A percentile compares a stretch with the other conserved stretches of the same genome.
Conservation (phyloP, 2,888 invertebrate species). For the Synanthedon vespiformis region DNA sequence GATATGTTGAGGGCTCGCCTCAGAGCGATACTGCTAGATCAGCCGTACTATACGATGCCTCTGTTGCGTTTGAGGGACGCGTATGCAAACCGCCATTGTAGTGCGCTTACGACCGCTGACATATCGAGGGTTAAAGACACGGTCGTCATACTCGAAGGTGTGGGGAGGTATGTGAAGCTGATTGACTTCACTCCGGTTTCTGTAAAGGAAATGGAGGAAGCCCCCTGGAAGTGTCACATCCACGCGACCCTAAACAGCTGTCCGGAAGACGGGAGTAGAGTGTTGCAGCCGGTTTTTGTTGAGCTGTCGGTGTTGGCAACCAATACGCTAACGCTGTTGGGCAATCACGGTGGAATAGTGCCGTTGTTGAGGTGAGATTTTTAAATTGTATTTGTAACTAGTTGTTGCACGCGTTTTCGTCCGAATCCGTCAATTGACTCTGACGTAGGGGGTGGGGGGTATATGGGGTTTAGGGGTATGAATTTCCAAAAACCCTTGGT, state of each 20-base stretch:
- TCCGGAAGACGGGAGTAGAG: constrained; percentile 56
- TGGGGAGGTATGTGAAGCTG: constrained; percentile 54
- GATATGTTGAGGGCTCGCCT: constrained; percentile 77
- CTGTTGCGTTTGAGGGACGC: constrained; percentile 85
- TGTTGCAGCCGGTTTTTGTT: constrained; percentile 76
- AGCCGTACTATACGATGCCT: constrained; percentile 80
- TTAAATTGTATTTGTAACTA: too few species aligned
- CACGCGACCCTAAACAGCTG: constrained; percentile 44
- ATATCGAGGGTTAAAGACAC: constrained; percentile 82
- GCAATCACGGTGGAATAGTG: constrained; percentile 80
- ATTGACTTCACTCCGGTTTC: constrained; percentile 44
- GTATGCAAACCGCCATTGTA: constrained; percentile 84
- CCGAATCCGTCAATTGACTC: too few species aligned
- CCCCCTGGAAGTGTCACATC: constrained; percentile 65
- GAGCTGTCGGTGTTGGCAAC: constrained; percentile 74
- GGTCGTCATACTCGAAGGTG: constrained; percentile 58
- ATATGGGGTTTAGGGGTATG: too few species aligned
- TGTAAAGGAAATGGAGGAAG: constrained; percentile 47
- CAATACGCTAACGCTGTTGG: constrained; percentile 76
- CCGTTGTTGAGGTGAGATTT: constrained; percentile 79
- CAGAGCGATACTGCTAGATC: constrained; percentile 79
- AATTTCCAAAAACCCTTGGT: too few species aligned
- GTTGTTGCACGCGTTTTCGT: too few species aligned
- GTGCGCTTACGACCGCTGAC: constrained; percentile 79
- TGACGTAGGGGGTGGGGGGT: too few species aligned